Evolutionary conservation across 2,888 invertebrate genomes (phyloP), one percentile per base, ranked within the genome.

Genomic region (Melinaea marsaeus): DNA sequence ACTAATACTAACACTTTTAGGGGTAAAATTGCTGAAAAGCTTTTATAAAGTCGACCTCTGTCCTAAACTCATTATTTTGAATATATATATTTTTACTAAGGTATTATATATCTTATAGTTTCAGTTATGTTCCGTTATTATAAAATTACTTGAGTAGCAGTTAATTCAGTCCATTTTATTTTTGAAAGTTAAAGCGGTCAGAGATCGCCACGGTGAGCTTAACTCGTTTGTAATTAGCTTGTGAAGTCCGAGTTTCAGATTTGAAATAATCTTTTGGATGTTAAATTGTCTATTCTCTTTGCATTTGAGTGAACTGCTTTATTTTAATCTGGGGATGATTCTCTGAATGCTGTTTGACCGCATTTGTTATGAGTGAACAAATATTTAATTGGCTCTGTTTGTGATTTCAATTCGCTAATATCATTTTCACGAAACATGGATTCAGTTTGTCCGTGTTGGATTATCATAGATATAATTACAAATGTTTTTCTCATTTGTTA

Each of bases 181-280:
- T 56, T 57, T 46, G 47, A 60, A 63, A 6, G 51, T 54, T 63
- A 60, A 57, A 11, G 34, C 32, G 63, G 11, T 57, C 57, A 22
- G 60, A 51, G 54, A 59, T 58, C 58, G 60, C 57, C 60, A 57
- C 57, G 42, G 56, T 46, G 9, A 60, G 63, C 54, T 63, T 57
- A 63, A 60, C 63, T 63, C 57, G 56, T 63, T 57, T 13, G 47
- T 57, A 63, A 63, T 63, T 63, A 63, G 56, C 63, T 51, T 37
- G 56, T 57, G 47, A 60, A 63, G 57, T 60, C 60, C 47, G 57
- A 60, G 57, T 63, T 57, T 32, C 63, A 60, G 46, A 54, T 60
- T 63, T n/a, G 57, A 34, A 60, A 60, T 57, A 63, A 63, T 63
- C 60, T 63, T 57, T 42, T 42, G 42, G 42, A 42, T 9, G 42